phyloP scores from a whole-genome alignment of 2,113 vertebrate genomes.

The Macquaria ambigua region DNA sequence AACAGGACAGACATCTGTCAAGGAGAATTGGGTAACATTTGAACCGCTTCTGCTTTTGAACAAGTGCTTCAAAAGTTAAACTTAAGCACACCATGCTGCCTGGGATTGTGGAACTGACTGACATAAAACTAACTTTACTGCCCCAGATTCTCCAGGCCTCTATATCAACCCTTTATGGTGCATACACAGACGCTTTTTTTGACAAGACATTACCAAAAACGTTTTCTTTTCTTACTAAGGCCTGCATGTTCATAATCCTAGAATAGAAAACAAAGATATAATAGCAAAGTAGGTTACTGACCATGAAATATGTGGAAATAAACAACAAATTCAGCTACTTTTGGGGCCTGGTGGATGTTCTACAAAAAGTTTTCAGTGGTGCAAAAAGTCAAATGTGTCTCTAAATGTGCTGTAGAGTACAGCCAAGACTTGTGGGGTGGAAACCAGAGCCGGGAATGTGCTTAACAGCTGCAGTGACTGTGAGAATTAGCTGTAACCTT shows the following conservation, averaged over 20 bases:
- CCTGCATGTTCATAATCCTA: not conserved
- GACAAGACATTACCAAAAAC: too few relatives aligned
- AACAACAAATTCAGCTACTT: not conserved
- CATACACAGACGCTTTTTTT: not conserved
- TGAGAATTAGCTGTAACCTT: not conserved
- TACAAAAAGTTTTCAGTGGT: not conserved
- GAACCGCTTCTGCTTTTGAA: conserved; percentile 16
- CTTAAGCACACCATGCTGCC: not conserved
- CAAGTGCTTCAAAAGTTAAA: not conserved
- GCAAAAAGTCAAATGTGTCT: not conserved
- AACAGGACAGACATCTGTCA: conserved; percentile 98
- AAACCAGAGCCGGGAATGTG: not conserved
- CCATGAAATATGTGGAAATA: not conserved
- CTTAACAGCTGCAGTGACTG: not conserved
- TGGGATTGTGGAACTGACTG: too few relatives aligned
- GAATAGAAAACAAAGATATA: not conserved
- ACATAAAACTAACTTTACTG: not conserved
- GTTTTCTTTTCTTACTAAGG: not conserved
- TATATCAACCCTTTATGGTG: not conserved
- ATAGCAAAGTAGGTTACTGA: not conserved
- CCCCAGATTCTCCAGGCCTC: not conserved
- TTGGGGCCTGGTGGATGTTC: not conserved
- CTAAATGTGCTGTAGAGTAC: not conserved
- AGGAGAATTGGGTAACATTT: conserved; percentile 92
- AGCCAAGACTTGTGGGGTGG: not conserved